These are phyloP conservation scores for Drosophila infuscata DNA, from an alignment of 2,888 invertebrate species.

Conservation along the genomic window DNA sequence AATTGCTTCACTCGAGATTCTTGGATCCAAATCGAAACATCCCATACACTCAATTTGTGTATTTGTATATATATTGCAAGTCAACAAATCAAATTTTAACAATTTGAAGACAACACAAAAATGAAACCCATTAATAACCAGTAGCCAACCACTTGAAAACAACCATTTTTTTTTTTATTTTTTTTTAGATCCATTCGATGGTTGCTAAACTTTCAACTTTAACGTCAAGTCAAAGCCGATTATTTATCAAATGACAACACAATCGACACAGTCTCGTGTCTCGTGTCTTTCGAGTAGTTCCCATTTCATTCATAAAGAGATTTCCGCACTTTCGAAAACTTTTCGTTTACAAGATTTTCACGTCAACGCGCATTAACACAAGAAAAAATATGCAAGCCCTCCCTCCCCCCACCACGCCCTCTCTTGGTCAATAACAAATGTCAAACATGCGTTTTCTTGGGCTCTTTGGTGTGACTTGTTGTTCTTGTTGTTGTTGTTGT, in stretches of 20 bases:
- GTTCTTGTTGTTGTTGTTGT: constrained; percentile 3
- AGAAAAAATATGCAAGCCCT: constrained; percentile 49
- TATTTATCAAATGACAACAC: constrained; percentile 65
- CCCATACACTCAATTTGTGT: background rate
- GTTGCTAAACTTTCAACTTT: constrained; percentile 41
- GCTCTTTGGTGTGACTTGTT: constrained; percentile 19
- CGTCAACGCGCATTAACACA: constrained; percentile 26
- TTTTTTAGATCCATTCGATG: constrained; percentile 5
- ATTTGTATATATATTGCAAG: background rate
- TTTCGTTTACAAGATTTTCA: constrained; percentile 38
- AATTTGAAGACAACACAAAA: constrained; percentile 9
- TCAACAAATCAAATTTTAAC: constrained; percentile 3
- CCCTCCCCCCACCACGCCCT: background rate
- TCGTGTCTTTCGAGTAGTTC: constrained; percentile 3
- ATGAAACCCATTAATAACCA: constrained; percentile 18
- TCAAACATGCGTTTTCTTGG: constrained; percentile 55
- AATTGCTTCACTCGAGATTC: background rate
- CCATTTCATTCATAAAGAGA: constrained; percentile 70
- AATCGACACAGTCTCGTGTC: constrained; percentile 50
- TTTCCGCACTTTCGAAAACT: constrained; percentile 64
- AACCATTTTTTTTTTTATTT: background rate
- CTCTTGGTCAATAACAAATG: constrained; percentile 57
- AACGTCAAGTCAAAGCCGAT: constrained; percentile 50
- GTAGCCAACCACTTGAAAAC: constrained; percentile 30
- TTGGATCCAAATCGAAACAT: background rate